phyloP scores from a whole-genome alignment of 2,797 vertebrate species.

The Mastacembelus armatus region DNA sequence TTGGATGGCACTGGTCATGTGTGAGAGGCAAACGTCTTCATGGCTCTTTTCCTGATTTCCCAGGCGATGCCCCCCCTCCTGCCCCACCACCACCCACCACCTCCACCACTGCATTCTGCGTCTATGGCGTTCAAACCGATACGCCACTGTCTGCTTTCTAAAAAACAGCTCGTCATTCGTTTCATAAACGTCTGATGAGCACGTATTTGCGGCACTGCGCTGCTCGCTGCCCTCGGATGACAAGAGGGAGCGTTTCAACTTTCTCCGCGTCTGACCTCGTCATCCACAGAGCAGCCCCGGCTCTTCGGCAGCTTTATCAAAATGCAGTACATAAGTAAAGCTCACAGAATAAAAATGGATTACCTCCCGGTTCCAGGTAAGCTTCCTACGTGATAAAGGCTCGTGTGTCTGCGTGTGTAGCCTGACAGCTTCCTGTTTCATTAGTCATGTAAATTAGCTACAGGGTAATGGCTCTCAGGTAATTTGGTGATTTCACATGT shows the following conservation, averaged over 20 bases:
- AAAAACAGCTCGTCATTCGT: constrained; percentile 41
- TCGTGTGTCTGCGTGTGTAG: constrained; percentile 43
- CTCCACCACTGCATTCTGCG: constrained; percentile 93
- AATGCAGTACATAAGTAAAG: constrained; percentile 39
- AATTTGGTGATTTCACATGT: constrained; percentile 42
- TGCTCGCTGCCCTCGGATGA: constrained; percentile 49
- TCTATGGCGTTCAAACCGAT: constrained; percentile 89
- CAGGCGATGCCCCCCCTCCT: too few species aligned
- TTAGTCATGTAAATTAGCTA: constrained; percentile 74
- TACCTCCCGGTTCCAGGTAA: constrained; percentile 78
- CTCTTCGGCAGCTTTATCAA: constrained; percentile 37
- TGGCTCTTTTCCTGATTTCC: constrained; percentile 98
- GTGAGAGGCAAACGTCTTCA: constrained; percentile 95
- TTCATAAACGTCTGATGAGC: constrained; percentile 54
- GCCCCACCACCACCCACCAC: too few species aligned
- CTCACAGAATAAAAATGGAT: constrained; percentile 76
- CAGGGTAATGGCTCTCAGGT: constrained; percentile 29
- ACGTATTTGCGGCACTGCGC: constrained; percentile 33
- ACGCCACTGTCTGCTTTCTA: constrained; percentile 88
- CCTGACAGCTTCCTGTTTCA: constrained; percentile 75
- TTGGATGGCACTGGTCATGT: constrained; percentile 99
- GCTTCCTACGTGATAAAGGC: constrained; percentile 53
- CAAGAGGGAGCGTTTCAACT: constrained; percentile 62
- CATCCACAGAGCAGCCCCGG: constrained; percentile 27
- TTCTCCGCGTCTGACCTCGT: constrained; percentile 45